phyloP scores from a whole-genome alignment of 2,888 invertebrate species.

The Chloromyia formosa region DNA sequence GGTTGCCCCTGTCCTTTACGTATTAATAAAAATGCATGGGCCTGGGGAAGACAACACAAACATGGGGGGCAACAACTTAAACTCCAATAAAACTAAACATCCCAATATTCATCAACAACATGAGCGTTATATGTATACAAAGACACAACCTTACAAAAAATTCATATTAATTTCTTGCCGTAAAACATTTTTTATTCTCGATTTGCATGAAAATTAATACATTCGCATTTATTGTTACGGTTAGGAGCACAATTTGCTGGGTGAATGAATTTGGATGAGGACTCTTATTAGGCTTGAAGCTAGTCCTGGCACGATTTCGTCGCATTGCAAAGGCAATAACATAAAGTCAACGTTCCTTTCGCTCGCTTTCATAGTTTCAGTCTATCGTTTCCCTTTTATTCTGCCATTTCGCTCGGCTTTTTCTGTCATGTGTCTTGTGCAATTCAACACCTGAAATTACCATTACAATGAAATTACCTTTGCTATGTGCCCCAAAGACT shows the following conservation, averaged over 20 bases:
- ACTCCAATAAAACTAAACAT: too few relatives aligned
- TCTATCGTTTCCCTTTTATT: not conserved
- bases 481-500: not conserved
- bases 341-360: conserved; percentile 2
- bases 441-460: conserved; percentile 41
- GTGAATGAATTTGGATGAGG: not conserved
- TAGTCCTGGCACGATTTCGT: conserved; percentile 9
- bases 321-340: not conserved
- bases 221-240: conserved; percentile 28
- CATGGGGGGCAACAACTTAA: too few relatives aligned
- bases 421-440: conserved; percentile 13
- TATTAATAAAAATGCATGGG: too few relatives aligned
- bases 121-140: too few relatives aligned
- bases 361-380: not conserved
- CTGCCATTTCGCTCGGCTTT: not conserved
- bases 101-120: too few relatives aligned
- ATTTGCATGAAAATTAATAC: conserved; percentile 36
- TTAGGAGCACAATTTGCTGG: not conserved
- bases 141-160: too few relatives aligned
- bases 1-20: too few relatives aligned
- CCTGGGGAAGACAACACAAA: too few relatives aligned
- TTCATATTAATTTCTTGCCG: not conserved
- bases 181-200: not conserved
- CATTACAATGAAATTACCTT: conserved; percentile 25
- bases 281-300: not conserved